Percentiles rank a stretch among this genome's conserved stretches.
These are phyloP conservation scores for Drosophila mauritiana DNA, from an alignment of 1,140 invertebrate genomes.

Conservation along the genomic window DNA sequence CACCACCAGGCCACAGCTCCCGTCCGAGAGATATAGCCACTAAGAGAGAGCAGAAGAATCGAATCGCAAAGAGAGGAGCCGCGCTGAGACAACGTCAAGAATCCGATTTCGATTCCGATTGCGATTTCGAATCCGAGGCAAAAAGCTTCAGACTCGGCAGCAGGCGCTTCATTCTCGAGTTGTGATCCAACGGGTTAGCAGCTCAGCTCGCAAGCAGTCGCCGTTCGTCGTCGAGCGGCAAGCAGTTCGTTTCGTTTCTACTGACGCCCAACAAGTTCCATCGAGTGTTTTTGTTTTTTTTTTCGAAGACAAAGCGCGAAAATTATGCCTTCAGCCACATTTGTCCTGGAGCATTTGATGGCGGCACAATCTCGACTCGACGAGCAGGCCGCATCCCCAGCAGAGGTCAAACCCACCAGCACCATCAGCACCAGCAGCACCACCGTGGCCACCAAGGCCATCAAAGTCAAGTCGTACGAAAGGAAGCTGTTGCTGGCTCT, in stretches of 20 bases:
- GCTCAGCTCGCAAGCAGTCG: constrained; percentile 28
- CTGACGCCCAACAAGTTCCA: not conserved
- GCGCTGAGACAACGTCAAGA: constrained; percentile 27
- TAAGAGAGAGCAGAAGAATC: constrained; percentile 28
- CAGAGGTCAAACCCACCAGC: constrained; percentile 7
- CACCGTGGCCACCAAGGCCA: constrained; percentile 10
- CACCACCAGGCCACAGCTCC: constrained; percentile 38
- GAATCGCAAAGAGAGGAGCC: not conserved
- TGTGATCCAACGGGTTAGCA: constrained; percentile 68
- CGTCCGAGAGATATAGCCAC: constrained; percentile 27
- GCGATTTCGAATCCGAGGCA: constrained; percentile 25
- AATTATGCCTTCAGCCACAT: constrained; percentile 76
- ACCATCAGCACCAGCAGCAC: constrained; percentile 1
- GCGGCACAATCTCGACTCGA: constrained; percentile 74
- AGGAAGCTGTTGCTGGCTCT: constrained; percentile 60
- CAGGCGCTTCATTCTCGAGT: constrained; percentile 76
- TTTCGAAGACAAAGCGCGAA: not conserved
- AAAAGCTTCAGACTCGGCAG: constrained; percentile 71
- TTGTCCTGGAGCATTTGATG: constrained; percentile 80
- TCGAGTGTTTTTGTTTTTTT: not conserved
- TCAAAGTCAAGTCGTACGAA: constrained; percentile 46
- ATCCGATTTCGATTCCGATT: constrained; percentile 17
- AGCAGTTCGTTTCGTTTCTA: constrained; percentile 7
- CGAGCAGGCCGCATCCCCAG: constrained; percentile 38
- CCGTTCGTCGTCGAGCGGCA: constrained; percentile 8